Conservation (phyloP, 2,797 vertebrate species). For the Fundulus diaphanus region DNA sequence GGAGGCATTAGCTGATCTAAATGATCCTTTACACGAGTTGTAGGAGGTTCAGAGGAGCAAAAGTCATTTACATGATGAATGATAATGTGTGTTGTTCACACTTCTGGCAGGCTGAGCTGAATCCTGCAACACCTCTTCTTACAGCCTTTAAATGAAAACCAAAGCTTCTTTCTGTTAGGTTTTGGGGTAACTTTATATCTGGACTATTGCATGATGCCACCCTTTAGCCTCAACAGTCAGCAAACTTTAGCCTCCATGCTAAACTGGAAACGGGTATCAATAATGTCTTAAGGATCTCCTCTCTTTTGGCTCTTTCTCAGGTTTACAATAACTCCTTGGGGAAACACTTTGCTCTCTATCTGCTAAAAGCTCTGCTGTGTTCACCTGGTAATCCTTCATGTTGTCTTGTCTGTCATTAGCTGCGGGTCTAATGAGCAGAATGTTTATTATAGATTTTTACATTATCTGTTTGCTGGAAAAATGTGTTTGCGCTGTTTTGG, state of each 20-base stretch:
- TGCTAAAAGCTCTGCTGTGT: conserved; percentile 3
- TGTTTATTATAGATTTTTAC: neutral
- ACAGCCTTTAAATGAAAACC: neutral
- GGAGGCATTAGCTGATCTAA: neutral
- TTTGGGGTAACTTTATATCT: neutral
- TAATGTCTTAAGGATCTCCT: neutral
- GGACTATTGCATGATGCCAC: neutral
- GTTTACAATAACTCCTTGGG: neutral
- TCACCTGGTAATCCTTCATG: conserved; percentile 19
- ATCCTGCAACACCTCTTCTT: neutral
- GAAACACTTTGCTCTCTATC: neutral
- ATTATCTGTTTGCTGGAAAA: neutral
- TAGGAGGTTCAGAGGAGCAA: neutral
- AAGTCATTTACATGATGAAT: neutral
- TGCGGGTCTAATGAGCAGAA: neutral
- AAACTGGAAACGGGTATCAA: neutral
- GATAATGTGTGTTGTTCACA: neutral
- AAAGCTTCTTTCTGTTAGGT: neutral
- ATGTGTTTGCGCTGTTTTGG: too few relatives aligned
- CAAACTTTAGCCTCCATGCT: neutral
- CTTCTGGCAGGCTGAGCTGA: neutral
- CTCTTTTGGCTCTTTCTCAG: neutral
- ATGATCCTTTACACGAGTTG: neutral
- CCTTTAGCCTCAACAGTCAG: neutral
- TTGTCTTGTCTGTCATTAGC: conserved; percentile 3